Percentiles rank a stretch among this genome's conserved stretches.
Evolutionary conservation across 2,888 invertebrate species (phyloP).

Genomic region (Ditylenchus weischeri): DNA sequence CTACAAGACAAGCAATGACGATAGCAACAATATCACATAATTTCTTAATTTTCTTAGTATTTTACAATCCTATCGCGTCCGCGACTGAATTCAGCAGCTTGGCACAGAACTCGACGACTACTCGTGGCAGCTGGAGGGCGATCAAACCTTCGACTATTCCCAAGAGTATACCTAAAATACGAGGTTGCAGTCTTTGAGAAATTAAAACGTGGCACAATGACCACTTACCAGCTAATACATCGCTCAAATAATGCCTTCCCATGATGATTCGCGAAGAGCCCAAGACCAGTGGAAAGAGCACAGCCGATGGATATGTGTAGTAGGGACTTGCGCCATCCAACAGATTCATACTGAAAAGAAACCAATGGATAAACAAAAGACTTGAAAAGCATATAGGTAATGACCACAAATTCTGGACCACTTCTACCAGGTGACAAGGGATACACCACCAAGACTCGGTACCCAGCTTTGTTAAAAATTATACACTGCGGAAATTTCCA

Average conservation of each 20-base stretch:
- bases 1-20: not conserved
- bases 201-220: not conserved
- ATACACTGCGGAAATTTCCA: too few relatives aligned
- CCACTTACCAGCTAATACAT: constrained; percentile 72
- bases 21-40: not conserved
- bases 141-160: constrained; percentile 4
- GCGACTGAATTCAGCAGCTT: not conserved
- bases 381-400: too few relatives aligned
- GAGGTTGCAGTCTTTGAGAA: not conserved
- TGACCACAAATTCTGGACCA: too few relatives aligned
- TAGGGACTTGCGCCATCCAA: not conserved
- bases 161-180: constrained; percentile 1
- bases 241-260: constrained; percentile 81
- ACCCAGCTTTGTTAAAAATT: too few relatives aligned
- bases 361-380: not conserved
- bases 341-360: constrained; percentile 5
- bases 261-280: constrained; percentile 77
- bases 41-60: not conserved
- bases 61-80: not conserved
- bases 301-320: constrained; percentile 1
- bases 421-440: too few relatives aligned
- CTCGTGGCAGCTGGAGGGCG: not conserved
- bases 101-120: constrained; percentile 4
- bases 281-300: constrained; percentile 65
- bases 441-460: not conserved